phyloP scores from a whole-genome alignment of 2,888 invertebrate species.

The Epinotia bilunana region DNA sequence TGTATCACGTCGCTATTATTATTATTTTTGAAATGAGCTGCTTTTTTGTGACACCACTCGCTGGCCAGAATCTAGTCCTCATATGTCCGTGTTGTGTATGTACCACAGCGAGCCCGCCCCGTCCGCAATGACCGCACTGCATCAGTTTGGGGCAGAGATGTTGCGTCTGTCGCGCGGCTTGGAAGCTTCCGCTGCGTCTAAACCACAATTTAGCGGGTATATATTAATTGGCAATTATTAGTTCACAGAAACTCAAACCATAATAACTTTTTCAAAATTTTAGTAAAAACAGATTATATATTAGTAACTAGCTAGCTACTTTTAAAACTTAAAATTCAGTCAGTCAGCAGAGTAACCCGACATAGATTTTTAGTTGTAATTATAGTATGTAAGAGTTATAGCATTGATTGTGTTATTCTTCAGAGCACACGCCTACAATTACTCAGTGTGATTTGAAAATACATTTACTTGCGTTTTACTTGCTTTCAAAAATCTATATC shows the following conservation, averaged over 20 bases:
- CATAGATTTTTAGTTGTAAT: too few species aligned
- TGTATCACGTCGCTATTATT: too few species aligned
- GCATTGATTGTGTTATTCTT: too few species aligned
- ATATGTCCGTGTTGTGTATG: constrained; percentile 76
- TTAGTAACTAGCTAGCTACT: too few species aligned
- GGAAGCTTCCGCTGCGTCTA: constrained; percentile 87
- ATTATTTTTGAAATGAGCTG: not conserved
- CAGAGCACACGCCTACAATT: too few species aligned
- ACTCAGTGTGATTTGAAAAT: too few species aligned
- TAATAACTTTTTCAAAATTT: not conserved
- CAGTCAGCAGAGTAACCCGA: too few species aligned
- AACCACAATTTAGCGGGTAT: constrained; percentile 80
- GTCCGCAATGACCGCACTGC: constrained; percentile 92
- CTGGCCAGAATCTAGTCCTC: constrained; percentile 63
- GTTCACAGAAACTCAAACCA: constrained; percentile 53
- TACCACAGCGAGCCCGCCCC: constrained; percentile 89
- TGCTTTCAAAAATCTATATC: too few species aligned
- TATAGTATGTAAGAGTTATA: too few species aligned
- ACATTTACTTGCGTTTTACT: too few species aligned
- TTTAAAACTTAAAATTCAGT: too few species aligned
- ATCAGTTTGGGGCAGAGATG: constrained; percentile 95
- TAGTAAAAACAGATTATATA: not conserved
- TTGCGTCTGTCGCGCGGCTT: constrained; percentile 91
- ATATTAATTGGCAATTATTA: constrained; percentile 68
- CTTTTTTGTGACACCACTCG: not conserved